Conservation (phyloP, 2,888 invertebrate species). For the Asteroscopus sphinx region DNA sequence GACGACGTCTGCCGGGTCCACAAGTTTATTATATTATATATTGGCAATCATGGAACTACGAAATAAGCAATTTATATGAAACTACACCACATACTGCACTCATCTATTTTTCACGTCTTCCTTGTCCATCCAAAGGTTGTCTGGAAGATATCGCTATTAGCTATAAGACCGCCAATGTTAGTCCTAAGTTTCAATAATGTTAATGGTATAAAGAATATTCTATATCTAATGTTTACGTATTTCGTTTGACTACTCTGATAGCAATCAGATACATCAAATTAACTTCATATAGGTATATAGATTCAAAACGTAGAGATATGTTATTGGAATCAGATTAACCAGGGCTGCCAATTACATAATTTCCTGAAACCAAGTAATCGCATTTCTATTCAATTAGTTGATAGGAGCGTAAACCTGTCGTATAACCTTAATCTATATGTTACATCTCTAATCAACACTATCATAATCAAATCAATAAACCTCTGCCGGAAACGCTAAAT, state of each 20-base stretch:
- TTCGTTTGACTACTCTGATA: constrained; percentile 36
- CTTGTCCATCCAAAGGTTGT: too few species aligned
- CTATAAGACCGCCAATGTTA: too few species aligned
- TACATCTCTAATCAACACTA: constrained; percentile 13
- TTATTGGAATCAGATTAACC: constrained; percentile 34
- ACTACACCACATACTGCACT: too few species aligned
- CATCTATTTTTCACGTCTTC: too few species aligned
- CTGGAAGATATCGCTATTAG: too few species aligned
- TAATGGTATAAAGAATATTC: too few species aligned
- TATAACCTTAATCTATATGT: constrained; percentile 6
- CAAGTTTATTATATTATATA: too few species aligned
- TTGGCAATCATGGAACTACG: too few species aligned
- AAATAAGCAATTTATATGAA: too few species aligned
- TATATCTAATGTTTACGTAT: too few species aligned
- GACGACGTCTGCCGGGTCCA: too few species aligned
- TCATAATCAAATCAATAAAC: constrained; percentile 18
- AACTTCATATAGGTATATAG: constrained; percentile 27
- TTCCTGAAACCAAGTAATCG: constrained; percentile 4
- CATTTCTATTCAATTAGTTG: constrained; percentile 8
- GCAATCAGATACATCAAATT: constrained; percentile 46
- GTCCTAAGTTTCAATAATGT: too few species aligned
- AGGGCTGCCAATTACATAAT: constrained; percentile 39
- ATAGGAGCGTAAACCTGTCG: neutral
- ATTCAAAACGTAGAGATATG: constrained; percentile 37
- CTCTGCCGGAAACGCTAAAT: constrained; percentile 6